phyloP scores from a whole-genome alignment of 2,888 invertebrate species.

The Oxytorus armatus region DNA sequence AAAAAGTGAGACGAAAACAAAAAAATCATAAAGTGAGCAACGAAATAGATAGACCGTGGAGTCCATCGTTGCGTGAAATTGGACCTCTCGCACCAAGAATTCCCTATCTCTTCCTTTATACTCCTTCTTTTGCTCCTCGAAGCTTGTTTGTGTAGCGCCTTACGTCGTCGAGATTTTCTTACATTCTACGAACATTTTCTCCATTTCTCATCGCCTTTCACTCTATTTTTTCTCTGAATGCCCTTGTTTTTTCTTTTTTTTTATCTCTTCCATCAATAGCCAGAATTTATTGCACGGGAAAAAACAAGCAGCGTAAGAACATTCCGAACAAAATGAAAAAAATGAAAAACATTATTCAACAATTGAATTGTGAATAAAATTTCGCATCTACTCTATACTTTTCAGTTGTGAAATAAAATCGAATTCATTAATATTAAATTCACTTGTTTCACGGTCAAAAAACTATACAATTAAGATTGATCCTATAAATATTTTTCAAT shows the following conservation, averaged over 20 bases:
- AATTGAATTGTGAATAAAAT: neutral
- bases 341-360: neutral
- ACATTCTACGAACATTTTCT: constrained; percentile 38
- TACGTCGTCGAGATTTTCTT: constrained; percentile 60
- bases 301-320: constrained; percentile 10
- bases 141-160: constrained; percentile 27
- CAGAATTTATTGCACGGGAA: constrained; percentile 12
- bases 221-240: constrained; percentile 25
- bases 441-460: constrained; percentile 27
- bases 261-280: constrained; percentile 5
- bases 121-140: constrained; percentile 28
- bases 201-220: constrained; percentile 13
- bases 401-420: neutral
- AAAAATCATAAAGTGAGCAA: constrained; percentile 56
- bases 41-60: constrained; percentile 71
- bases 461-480: neutral
- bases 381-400: no score
- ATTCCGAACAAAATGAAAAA: neutral
- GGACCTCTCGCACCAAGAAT: constrained; percentile 63
- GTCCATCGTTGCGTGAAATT: constrained; percentile 74
- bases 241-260: constrained; percentile 8
- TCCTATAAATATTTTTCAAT: neutral
- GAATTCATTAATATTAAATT: neutral
- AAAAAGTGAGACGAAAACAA: constrained; percentile 32
- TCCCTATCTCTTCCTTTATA: constrained; percentile 41